Evolutionary conservation across 1,140 invertebrate species (phyloP), one percentile per base, ranked within the genome.

Genomic region (Nylanderia fulva): DNA sequence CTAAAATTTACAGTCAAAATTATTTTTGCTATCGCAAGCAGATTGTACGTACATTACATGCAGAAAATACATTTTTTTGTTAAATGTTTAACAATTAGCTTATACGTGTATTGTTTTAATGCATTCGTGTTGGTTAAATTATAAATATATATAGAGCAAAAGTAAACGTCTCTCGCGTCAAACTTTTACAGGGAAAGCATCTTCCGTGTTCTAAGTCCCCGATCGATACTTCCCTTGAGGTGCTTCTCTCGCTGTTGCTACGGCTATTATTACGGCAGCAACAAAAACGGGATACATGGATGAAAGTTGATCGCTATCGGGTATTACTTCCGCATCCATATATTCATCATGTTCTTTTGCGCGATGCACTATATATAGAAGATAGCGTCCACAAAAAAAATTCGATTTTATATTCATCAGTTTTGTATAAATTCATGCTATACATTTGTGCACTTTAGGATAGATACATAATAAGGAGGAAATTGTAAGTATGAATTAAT

Each of bases 321-420:
- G 66, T 82, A 83, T 68, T 75, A 75, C 80, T 85, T 86, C 60
- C 69, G 64, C 87, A 84, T 64, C 64, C 86, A 84, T 87, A 85
- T 76, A 76, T 84, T 84, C 69, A 84, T 82, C 77, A 54, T 71
- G 77, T 76, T 84, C 71, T 74, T 75, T 84, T 61, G 60, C 80
- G 45, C 71, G 69, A 52, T 63, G 71, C 61, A 76, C 71, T 75
- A 72, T 69, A 83, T 58, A 71, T 27, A 76, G 39, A 63, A 74
- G 80, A 75, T 61, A 58, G 56, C 42, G 42, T 39, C 36, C 6
- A 33, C 9, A 15, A 21, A 63, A 75, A 61, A 75, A 84, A 76
- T 63, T 76, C 33, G 71, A 76, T 74, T 75, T 75, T 76, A 84
- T 75, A 76, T 76, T 76, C 56, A 84, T 74, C 58, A 60, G 18